These are phyloP conservation scores for Mustelus asterias DNA, from an alignment of 2,113 vertebrate species.

Conservation along the genomic window DNA sequence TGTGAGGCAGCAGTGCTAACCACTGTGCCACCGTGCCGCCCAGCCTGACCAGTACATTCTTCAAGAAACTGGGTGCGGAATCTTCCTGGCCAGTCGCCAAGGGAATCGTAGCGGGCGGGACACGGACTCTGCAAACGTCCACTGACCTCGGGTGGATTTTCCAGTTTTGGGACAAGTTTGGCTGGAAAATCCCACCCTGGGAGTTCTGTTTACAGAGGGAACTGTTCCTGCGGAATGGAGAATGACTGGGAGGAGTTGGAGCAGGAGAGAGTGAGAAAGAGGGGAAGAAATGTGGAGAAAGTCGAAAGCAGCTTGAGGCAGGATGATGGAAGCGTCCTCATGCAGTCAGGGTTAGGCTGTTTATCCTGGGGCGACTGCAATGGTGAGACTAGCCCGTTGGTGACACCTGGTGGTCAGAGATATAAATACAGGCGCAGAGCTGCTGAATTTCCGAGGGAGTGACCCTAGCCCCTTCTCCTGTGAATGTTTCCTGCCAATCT, in stretches of 20 bases:
- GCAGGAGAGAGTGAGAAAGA: not conserved
- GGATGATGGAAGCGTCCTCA: not conserved
- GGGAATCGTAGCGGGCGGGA: too few species aligned
- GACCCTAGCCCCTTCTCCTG: not conserved
- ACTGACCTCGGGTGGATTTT: too few species aligned
- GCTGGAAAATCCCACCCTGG: not conserved
- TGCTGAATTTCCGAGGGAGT: not conserved
- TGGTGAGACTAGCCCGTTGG: not conserved
- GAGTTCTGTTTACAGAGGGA: not conserved
- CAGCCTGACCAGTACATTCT: too few species aligned
- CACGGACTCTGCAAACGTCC: too few species aligned
- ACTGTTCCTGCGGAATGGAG: not conserved
- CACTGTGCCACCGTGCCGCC: too few species aligned
- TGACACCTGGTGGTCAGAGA: not conserved
- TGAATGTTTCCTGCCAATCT: not conserved
- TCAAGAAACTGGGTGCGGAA: too few species aligned
- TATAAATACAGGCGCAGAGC: not conserved
- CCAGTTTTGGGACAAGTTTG: too few species aligned
- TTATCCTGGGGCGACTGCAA: not conserved
- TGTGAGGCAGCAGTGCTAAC: too few species aligned
- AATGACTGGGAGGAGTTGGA: not conserved
- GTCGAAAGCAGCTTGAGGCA: not conserved
- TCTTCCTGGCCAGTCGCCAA: too few species aligned
- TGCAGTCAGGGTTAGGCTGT: not conserved
- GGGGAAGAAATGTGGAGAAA: not conserved